Evolutionary conservation across 2,113 vertebrate species (phyloP).

Genomic region (Halichoerus grypus): DNA sequence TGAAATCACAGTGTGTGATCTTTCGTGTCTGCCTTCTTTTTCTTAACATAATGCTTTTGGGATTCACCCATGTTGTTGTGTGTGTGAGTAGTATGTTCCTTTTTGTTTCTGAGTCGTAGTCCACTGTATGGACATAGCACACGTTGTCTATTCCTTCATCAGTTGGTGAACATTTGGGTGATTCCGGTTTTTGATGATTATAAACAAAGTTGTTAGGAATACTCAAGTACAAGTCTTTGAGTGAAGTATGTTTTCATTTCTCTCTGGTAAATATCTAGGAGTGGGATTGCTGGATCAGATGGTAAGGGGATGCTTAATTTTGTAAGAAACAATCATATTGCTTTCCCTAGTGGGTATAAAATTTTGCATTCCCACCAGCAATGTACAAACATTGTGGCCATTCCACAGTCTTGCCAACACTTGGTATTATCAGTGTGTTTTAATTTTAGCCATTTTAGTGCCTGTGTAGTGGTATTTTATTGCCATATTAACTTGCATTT

Average conservation of each 20-base stretch:
- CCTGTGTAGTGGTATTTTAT: background rate
- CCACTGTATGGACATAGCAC: background rate
- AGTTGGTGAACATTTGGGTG: background rate
- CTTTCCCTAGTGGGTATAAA: background rate
- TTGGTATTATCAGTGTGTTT: background rate
- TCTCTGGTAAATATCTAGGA: background rate
- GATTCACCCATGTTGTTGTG: background rate
- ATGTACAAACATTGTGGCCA: background rate
- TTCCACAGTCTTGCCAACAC: background rate
- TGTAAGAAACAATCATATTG: background rate
- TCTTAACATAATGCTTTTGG: background rate
- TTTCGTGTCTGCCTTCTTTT: background rate
- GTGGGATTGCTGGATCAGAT: background rate
- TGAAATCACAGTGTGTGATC: background rate
- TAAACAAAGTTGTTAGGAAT: background rate
- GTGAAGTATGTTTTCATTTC: slow-evolving; percentile 17
- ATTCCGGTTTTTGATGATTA: background rate
- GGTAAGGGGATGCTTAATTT: background rate
- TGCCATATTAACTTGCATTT: slow-evolving; percentile 19
- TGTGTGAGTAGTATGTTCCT: background rate
- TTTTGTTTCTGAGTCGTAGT: background rate
- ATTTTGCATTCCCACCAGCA: background rate
- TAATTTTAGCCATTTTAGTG: background rate
- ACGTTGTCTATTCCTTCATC: background rate
- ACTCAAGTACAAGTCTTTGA: background rate